Base-by-base conservation (phyloP, 2,797 vertebrate genomes). In the Sphaeramia orbicularis region DNA sequence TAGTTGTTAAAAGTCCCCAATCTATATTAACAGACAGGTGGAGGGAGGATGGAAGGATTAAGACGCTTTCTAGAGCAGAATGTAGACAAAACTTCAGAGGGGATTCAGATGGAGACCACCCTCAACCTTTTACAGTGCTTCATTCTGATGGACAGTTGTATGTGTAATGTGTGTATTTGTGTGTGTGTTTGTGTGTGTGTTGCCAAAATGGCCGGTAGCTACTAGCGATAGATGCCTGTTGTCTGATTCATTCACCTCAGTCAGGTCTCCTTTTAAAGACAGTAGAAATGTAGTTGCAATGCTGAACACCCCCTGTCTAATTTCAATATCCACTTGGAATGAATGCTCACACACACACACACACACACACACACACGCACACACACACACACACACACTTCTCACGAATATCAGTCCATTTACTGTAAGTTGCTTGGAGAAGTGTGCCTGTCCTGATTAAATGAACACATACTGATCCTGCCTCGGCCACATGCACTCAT, bases 251-350 rank as follows among this genome's bases (percentile, higher is more conserved):
- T 70, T 78, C 49, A 44, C 36, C 30, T 77, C 74, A 55, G 70
- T 55, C 67, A 57, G 32, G 47, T 77, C 82, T 88, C 81, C 86
- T 89, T 92, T 91, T 92, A 88, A 90, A 91, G 89, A 42, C 81
- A 62, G 45, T 62, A 58, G 65, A 72, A 40, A 27, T 76, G 54
- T 76, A 38, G 56, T 71, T 10, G 50, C 44, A 58, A 70, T 55
- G 65, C 50, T 50, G 13, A n/a, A 42, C 40, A 57, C 53, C 32
- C n/a, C 65, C 24, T 45, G 70, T 73, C 58, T 68, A 30, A 43
- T 56, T 68, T 59, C 72, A 63, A 21, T 48, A 69, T 52, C 35
- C 21, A 50, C 19, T 7, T 27, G 45, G 38, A 69, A 60, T 58
- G 59, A n/a, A 43, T 18, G 53, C 36, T 58, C 74, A 44, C 37